Conservation (phyloP, 1,140 invertebrate genomes). For the Globodera rostochiensis region DNA sequence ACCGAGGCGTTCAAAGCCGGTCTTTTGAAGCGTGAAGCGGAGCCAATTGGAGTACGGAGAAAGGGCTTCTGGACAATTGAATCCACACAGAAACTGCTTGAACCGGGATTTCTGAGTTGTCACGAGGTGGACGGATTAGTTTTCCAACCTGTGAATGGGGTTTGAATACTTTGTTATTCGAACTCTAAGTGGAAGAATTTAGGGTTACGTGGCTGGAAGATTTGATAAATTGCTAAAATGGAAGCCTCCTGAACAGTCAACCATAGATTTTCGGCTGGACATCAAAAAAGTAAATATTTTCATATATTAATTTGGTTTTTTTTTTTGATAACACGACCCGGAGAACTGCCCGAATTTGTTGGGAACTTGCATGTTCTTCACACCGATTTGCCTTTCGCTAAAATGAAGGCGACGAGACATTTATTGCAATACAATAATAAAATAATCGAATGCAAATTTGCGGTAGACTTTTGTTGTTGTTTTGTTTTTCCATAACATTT, state of each 20-base stretch:
- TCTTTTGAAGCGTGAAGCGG: slow-evolving; percentile 70
- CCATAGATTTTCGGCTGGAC: slow-evolving; percentile 89
- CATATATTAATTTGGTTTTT: neutral
- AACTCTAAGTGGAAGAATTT: slow-evolving; percentile 18
- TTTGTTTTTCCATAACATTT: slow-evolving; percentile 27
- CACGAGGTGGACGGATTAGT: slow-evolving; percentile 98
- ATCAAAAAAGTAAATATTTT: slow-evolving; percentile 71
- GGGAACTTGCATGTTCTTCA: slow-evolving; percentile 60
- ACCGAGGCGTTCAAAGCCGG: slow-evolving; percentile 77
- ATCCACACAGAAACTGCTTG: slow-evolving; percentile 75
- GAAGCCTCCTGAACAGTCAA: slow-evolving; percentile 91
- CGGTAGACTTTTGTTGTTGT: slow-evolving; percentile 65
- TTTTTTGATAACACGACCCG: slow-evolving; percentile 71
- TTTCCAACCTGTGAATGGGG: slow-evolving; percentile 85
- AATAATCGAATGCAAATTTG: slow-evolving; percentile 88
- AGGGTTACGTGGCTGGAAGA: slow-evolving; percentile 81
- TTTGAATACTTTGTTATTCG: slow-evolving; percentile 32
- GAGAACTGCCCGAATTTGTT: slow-evolving; percentile 69
- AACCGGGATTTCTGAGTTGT: slow-evolving; percentile 78
- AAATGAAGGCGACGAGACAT: slow-evolving; percentile 77
- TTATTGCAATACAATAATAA: slow-evolving; percentile 82
- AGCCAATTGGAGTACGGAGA: slow-evolving; percentile 73
- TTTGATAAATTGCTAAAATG: slow-evolving; percentile 89
- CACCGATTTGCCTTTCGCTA: slow-evolving; percentile 59
- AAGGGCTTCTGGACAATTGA: slow-evolving; percentile 73